phyloP scores from a whole-genome alignment of 2,797 vertebrate genomes.

The Xiphorhynchus erythropygius region DNA sequence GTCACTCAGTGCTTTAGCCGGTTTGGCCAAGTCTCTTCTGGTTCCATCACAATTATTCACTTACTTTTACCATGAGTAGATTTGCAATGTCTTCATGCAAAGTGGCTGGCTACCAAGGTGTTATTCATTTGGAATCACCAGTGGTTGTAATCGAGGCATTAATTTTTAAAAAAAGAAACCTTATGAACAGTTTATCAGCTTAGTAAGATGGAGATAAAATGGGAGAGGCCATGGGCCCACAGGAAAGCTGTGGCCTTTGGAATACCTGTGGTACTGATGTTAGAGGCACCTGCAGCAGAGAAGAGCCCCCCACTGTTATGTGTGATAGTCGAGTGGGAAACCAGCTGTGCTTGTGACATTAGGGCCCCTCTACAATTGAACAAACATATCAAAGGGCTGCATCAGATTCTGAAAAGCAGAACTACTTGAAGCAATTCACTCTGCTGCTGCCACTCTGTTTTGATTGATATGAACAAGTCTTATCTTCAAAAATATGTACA shows the following conservation, averaged over 20 bases:
- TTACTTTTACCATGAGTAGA: background rate
- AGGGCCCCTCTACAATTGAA: background rate
- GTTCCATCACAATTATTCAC: background rate
- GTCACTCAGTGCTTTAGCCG: accelerated
- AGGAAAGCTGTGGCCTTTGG: background rate
- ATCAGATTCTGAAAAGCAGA: slow-evolving; percentile 20
- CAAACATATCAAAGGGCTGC: background rate
- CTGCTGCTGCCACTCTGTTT: slow-evolving; percentile 20
- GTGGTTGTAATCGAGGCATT: background rate
- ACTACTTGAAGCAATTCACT: slow-evolving; percentile 21
- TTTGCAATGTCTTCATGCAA: background rate
- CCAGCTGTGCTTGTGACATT: background rate
- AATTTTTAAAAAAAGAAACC: background rate
- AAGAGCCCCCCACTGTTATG: background rate
- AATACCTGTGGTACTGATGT: background rate
- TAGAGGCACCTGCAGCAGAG: background rate
- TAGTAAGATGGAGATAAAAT: background rate
- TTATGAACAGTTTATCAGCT: background rate
- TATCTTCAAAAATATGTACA: slow-evolving; percentile 54
- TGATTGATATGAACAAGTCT: slow-evolving; percentile 45
- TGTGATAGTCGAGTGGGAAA: background rate
- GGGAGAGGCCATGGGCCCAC: background rate
- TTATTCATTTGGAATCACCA: background rate
- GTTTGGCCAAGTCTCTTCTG: background rate
- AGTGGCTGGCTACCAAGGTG: background rate